Conservation (phyloP, 2,113 vertebrate genomes). For the Gila orcuttii region DNA sequence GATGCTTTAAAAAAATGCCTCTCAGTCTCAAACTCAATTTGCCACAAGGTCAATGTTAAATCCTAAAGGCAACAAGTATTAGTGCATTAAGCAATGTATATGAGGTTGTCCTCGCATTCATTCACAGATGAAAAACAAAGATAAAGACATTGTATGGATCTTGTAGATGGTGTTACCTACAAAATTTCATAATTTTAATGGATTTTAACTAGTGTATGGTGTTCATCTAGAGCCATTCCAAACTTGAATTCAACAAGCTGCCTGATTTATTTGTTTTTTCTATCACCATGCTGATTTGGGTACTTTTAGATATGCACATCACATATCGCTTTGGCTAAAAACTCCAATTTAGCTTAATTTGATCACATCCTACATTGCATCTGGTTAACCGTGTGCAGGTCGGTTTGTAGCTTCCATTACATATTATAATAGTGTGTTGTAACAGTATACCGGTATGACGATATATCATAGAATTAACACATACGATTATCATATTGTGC, state of each 20-base stretch:
- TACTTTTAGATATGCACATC: background rate
- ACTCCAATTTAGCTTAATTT: background rate
- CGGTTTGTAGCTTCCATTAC: background rate
- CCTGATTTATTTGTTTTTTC: background rate
- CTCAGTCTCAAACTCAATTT: slow-evolving; percentile 29
- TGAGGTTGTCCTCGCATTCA: slow-evolving; percentile 36
- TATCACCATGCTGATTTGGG: background rate
- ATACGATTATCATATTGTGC: no score
- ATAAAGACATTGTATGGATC: slow-evolving; percentile 44
- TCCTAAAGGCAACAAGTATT: slow-evolving; percentile 41
- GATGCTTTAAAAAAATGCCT: slow-evolving; percentile 28
- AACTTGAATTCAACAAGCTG: slow-evolving; percentile 11
- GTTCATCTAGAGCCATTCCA: background rate
- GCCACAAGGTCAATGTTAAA: slow-evolving; percentile 50
- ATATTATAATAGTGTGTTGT: background rate
- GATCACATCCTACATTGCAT: background rate
- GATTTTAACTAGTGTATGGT: background rate
- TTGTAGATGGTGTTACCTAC: slow-evolving; percentile 12
- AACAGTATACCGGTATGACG: no score
- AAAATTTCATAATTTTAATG: no score
- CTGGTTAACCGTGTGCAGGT: background rate
- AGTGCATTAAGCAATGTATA: slow-evolving; percentile 49
- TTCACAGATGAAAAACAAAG: slow-evolving; percentile 38
- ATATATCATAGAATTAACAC: no score
- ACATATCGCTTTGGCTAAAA: background rate